phyloP scores from a whole-genome alignment of 2,797 vertebrate genomes.

The Gephyroberyx darwinii region DNA sequence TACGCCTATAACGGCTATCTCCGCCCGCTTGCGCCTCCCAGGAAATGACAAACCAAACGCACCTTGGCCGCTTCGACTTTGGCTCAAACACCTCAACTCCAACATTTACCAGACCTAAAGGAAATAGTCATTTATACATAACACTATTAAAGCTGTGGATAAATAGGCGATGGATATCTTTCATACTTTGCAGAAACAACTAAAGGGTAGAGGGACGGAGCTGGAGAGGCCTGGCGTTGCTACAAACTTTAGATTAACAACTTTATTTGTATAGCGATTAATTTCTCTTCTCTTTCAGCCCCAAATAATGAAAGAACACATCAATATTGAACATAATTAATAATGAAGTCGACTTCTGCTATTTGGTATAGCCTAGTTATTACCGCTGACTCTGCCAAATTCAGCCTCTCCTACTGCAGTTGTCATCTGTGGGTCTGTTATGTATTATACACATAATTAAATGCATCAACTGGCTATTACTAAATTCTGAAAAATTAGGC shows the following conservation, averaged over 20 bases:
- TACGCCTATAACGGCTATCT: conserved; percentile 16
- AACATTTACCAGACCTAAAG: conserved; percentile 44
- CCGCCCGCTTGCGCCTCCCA: conserved; percentile 40
- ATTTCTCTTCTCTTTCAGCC: conserved; percentile 10
- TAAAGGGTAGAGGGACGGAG: neutral
- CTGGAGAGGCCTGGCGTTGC: neutral
- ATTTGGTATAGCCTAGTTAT: conserved; percentile 8
- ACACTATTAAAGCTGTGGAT: neutral
- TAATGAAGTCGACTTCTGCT: conserved; percentile 41
- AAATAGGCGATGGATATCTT: neutral
- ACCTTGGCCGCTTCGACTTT: conserved; percentile 55
- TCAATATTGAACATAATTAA: conserved; percentile 49
- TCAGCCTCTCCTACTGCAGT: conserved; percentile 9
- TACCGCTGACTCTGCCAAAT: conserved; percentile 38
- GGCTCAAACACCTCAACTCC: conserved; percentile 18
- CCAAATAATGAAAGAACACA: conserved; percentile 36
- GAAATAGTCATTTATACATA: no score
- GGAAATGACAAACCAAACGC: conserved; percentile 56
- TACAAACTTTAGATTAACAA: conserved; percentile 15
- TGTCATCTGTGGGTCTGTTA: conserved; percentile 20
- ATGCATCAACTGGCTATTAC: conserved; percentile 2
- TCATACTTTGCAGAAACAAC: conserved; percentile 16
- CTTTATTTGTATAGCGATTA: neutral
- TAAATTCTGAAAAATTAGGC: conserved; percentile 14
- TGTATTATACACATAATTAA: conserved; percentile 23